Evolutionary conservation across 2,888 invertebrate genomes (phyloP).

Genomic region (Malthinus seriepunctatus): DNA sequence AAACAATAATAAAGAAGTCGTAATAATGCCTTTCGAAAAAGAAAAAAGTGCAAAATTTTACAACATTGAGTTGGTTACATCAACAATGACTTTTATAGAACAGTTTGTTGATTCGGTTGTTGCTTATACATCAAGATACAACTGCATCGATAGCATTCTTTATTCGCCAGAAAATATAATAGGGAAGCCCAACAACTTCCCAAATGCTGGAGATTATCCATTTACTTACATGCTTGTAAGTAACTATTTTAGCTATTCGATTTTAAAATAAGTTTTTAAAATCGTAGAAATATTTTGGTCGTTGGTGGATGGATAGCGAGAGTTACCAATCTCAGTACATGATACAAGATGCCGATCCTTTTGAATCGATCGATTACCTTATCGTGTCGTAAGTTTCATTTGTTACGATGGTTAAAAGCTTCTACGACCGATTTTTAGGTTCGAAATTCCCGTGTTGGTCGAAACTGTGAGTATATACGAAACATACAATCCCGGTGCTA

Average conservation of each 20-base stretch:
- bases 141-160: constrained; percentile 83
- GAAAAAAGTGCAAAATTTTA: too few species aligned
- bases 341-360: constrained; percentile 69
- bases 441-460: constrained; percentile 69
- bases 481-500: constrained; percentile 84
- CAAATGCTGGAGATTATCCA: constrained; percentile 89
- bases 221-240: constrained; percentile 88
- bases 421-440: constrained; percentile 52
- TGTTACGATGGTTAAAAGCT: background rate
- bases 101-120: constrained; percentile 80
- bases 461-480: constrained; percentile 76
- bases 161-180: constrained; percentile 87
- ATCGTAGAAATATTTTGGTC: constrained; percentile 77
- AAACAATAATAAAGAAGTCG: too few species aligned
- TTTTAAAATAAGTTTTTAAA: constrained; percentile 14
- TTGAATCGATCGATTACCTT: constrained; percentile 79
- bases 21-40: too few species aligned
- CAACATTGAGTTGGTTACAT: too few species aligned
- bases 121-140: constrained; percentile 90
- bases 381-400: constrained; percentile 58
- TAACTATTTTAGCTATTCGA: constrained; percentile 14
- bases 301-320: constrained; percentile 83
- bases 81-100: constrained; percentile 53
- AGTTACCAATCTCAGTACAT: constrained; percentile 71
- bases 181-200: constrained; percentile 83